Conservation (phyloP, 1,140 invertebrate species). For the Drosophila tsacasi region DNA sequence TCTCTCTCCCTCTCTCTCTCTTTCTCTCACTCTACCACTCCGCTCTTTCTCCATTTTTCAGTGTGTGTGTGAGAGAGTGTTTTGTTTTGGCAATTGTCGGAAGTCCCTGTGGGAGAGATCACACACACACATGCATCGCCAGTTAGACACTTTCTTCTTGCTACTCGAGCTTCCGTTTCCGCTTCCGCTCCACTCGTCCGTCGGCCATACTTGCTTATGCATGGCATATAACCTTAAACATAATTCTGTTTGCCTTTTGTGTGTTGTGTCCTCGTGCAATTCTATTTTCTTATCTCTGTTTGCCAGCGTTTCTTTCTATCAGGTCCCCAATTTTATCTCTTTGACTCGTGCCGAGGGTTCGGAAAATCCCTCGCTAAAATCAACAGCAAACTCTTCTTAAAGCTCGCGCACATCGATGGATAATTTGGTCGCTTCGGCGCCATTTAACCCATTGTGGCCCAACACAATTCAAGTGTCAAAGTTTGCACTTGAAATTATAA, state of each 20-base stretch:
- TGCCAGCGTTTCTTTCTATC: constrained; percentile 39
- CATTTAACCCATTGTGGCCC: constrained; percentile 38
- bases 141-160: constrained; percentile 82
- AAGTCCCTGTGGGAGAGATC: constrained; percentile 68
- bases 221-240: constrained; percentile 83
- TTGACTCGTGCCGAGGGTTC: constrained; percentile 58
- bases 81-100: constrained; percentile 82
- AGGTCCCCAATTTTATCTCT: constrained; percentile 64
- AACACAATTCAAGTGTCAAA: constrained; percentile 52
- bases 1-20: constrained; percentile 1
- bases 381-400: constrained; percentile 14
- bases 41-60: constrained; percentile 5
- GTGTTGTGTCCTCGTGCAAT: constrained; percentile 70
- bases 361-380: background rate
- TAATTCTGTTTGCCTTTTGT: constrained; percentile 80
- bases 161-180: constrained; percentile 79
- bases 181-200: constrained; percentile 62
- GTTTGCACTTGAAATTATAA: constrained; percentile 58
- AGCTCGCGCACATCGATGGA: background rate
- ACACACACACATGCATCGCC: constrained; percentile 46
- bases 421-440: constrained; percentile 2
- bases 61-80: constrained; percentile 42
- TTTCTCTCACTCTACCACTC: constrained; percentile 1
- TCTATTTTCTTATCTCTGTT: constrained; percentile 61
- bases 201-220: constrained; percentile 81